Evolutionary conservation across 2,113 vertebrate species (phyloP).

Genomic region (Pontoporia blainvillei): DNA sequence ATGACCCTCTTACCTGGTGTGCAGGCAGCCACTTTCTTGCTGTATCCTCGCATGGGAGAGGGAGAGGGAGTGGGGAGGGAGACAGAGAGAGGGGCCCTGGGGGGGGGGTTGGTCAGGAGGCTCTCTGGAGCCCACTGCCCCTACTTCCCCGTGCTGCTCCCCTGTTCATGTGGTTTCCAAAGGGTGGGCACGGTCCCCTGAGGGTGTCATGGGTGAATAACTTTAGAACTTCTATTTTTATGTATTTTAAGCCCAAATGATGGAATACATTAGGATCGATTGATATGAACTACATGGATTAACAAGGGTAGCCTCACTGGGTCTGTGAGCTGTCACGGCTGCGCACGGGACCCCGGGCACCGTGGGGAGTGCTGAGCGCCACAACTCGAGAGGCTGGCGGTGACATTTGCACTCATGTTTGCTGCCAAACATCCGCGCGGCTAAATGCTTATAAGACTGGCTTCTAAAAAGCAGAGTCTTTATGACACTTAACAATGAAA

Average conservation of each 20-base stretch:
- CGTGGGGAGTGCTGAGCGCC: neutral
- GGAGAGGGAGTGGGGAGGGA: accelerated
- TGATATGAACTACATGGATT: neutral
- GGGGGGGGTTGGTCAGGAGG: neutral
- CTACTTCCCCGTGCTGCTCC: neutral
- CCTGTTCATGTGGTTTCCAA: accelerated
- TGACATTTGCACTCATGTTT: neutral
- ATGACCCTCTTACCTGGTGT: neutral
- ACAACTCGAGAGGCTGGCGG: neutral
- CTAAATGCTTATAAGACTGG: neutral
- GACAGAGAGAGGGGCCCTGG: too few relatives aligned
- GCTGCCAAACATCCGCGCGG: neutral
- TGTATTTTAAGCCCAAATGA: neutral
- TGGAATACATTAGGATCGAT: neutral
- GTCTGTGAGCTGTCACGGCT: neutral
- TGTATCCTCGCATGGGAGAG: neutral
- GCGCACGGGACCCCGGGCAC: too few relatives aligned
- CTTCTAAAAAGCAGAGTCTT: neutral
- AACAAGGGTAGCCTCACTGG: too few relatives aligned
- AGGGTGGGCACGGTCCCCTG: neutral
- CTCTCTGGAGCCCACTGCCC: neutral
- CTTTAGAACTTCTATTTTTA: neutral
- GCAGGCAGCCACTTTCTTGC: neutral
- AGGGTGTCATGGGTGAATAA: neutral
- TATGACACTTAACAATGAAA: neutral